Percentiles rank a stretch among this genome's conserved stretches.
Conservation (phyloP, 92 coral and sea anemone genomes). For the Palythoa grandiflora region DNA sequence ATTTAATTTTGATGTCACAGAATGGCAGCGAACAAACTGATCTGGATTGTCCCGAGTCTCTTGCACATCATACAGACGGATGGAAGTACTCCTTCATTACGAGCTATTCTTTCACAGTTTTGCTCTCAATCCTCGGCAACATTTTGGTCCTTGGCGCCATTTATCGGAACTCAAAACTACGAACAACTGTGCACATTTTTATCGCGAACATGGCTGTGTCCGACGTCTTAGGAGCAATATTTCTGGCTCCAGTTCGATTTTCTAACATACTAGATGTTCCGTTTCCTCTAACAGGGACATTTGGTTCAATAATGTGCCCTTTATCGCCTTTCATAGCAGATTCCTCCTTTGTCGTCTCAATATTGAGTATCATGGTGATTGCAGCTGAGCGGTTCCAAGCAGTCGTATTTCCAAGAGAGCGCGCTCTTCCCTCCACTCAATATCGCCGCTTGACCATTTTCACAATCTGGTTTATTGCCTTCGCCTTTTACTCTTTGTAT, state of each 20-base stretch:
- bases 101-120: background rate
- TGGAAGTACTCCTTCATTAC: background rate
- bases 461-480: slow-evolving; percentile 13
- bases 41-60: background rate
- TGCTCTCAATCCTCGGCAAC: background rate
- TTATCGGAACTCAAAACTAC: slow-evolving; percentile 9
- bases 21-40: background rate
- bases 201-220: slow-evolving; percentile 40
- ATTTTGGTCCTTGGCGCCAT: background rate
- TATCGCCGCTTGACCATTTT: slow-evolving; percentile 3
- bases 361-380: slow-evolving; percentile 33
- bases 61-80: background rate
- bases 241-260: slow-evolving; percentile 21
- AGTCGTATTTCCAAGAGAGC: slow-evolving; percentile 18
- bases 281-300: background rate
- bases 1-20: slow-evolving; percentile 1
- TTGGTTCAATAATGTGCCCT: slow-evolving; percentile 15
- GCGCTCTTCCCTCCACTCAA: slow-evolving; percentile 15
- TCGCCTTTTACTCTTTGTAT: slow-evolving; percentile 11
- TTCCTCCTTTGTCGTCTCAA: slow-evolving; percentile 20
- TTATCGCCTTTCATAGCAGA: slow-evolving; percentile 18
- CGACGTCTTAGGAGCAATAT: slow-evolving; percentile 3
- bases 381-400: slow-evolving; percentile 31
- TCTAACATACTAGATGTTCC: slow-evolving; percentile 9
- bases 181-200: slow-evolving; percentile 41